A percentile compares a stretch with the other conserved stretches of the same genome.
Conservation (phyloP, 2,888 invertebrate species). For the Cactoblastis cactorum region DNA sequence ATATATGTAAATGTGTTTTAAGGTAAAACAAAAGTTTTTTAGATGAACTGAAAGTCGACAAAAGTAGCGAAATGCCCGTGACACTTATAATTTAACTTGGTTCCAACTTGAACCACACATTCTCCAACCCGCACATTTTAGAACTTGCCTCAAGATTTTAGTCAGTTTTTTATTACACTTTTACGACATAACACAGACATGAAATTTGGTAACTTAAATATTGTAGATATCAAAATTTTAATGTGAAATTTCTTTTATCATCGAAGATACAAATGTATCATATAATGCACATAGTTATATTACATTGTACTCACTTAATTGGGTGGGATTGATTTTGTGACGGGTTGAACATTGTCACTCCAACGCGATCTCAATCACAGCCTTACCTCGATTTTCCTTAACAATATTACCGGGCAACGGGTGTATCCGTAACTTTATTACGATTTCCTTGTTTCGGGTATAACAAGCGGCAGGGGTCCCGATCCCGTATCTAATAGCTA, state of each 20-base stretch:
- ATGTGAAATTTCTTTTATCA: neutral
- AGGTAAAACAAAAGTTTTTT: slow-evolving; percentile 40
- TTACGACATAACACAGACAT: no score
- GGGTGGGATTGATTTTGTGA: slow-evolving; percentile 34
- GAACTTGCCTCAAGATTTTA: no score
- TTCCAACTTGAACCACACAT: no score
- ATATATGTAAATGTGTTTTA: neutral
- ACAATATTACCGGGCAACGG: slow-evolving; percentile 52
- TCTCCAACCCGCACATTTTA: no score
- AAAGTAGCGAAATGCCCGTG: slow-evolving; percentile 39
- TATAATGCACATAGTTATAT: slow-evolving; percentile 16
- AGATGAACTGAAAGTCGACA: slow-evolving; percentile 38
- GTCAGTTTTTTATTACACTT: no score
- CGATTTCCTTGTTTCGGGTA: slow-evolving; percentile 59
- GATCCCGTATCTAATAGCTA: slow-evolving; percentile 55
- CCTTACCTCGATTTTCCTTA: slow-evolving; percentile 50
- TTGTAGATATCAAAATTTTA: no score
- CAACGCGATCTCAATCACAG: slow-evolving; percentile 36
- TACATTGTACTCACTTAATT: slow-evolving; percentile 18
- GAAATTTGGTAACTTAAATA: no score
- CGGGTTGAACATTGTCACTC: slow-evolving; percentile 27
- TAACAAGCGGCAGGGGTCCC: slow-evolving; percentile 52
- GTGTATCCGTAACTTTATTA: slow-evolving; percentile 58
- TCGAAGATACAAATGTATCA: neutral
- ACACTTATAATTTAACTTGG: slow-evolving; percentile 42